A percentile compares a stretch with the other conserved stretches of the same genome.
Conservation (phyloP, 2,888 invertebrate genomes). For the Suillia variegata region DNA sequence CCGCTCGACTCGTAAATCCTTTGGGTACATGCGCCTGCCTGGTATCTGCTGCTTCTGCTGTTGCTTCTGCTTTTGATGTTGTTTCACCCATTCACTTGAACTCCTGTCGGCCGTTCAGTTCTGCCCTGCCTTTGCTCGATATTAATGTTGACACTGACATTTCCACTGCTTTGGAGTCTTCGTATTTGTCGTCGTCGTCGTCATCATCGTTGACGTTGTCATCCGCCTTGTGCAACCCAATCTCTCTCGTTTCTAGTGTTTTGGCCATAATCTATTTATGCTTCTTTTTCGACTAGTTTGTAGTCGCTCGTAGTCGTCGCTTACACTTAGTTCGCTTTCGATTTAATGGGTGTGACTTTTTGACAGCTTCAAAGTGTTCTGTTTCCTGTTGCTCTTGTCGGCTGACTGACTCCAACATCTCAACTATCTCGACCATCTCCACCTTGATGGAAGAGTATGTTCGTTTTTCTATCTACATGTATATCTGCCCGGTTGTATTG, state of each 20-base stretch:
- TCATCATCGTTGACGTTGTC: too few relatives aligned
- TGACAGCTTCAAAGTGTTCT: slow-evolving; percentile 43
- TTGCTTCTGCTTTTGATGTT: too few relatives aligned
- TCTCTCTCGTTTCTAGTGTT: slow-evolving; percentile 1
- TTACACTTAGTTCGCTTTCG: too few relatives aligned
- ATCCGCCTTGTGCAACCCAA: background rate
- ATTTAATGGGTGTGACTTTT: slow-evolving; percentile 47
- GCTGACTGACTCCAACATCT: too few relatives aligned
- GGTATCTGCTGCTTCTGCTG: too few relatives aligned
- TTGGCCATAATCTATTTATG: slow-evolving; percentile 1
- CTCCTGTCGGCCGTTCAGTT: background rate
- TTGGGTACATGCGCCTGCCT: too few relatives aligned
- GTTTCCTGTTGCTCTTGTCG: slow-evolving; percentile 26
- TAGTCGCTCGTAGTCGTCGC: background rate
- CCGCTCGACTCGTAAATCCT: too few relatives aligned
- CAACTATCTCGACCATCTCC: too few relatives aligned
- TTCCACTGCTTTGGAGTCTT: too few relatives aligned
- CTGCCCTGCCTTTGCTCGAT: background rate
- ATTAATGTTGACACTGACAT: slow-evolving; percentile 21
- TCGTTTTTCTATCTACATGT: too few relatives aligned
- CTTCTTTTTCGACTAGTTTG: background rate
- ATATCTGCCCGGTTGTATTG: too few relatives aligned
- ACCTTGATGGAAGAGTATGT: background rate
- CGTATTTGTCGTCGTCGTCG: too few relatives aligned
- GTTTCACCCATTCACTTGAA: background rate